These are phyloP conservation scores for Syndactyla subalaris DNA, from an alignment of 2,797 vertebrate species.

Conservation along the genomic window DNA sequence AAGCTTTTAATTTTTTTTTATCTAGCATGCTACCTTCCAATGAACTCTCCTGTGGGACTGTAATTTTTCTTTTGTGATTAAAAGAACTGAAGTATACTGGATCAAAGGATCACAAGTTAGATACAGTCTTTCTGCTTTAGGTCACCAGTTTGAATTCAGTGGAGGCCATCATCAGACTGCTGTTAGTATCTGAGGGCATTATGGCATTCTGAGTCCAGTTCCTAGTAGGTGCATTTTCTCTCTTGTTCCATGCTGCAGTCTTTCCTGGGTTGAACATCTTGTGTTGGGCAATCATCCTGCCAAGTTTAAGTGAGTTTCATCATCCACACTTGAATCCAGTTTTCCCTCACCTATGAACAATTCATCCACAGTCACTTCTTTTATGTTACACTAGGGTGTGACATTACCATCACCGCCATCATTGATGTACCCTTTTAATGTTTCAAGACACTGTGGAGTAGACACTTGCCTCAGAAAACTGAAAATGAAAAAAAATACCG, in stretches of 20 bases:
- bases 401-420: not conserved
- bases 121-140: slow-evolving; percentile 47
- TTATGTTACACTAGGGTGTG: not conserved
- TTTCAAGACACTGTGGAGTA: not conserved
- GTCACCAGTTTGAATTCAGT: slow-evolving; percentile 29
- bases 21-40: not conserved
- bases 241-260: not conserved
- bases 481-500: not conserved
- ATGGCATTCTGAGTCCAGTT: slow-evolving; percentile 27
- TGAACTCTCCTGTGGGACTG: not conserved
- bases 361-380: not conserved
- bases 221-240: not conserved
- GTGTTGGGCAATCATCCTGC: not conserved
- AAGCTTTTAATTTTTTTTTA: not conserved
- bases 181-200: slow-evolving; percentile 40
- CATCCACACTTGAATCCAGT: not conserved
- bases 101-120: slow-evolving; percentile 24
- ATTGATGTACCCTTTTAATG: not conserved
- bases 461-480: not conserved
- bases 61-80: slow-evolving; percentile 19
- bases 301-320: not conserved
- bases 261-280: not conserved
- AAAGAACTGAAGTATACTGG: not conserved
- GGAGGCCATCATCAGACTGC: slow-evolving; percentile 21
- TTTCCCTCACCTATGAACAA: not conserved